These are phyloP conservation scores for Cydia splendana DNA, from an alignment of 1,140 invertebrate species.

Conservation along the genomic window DNA sequence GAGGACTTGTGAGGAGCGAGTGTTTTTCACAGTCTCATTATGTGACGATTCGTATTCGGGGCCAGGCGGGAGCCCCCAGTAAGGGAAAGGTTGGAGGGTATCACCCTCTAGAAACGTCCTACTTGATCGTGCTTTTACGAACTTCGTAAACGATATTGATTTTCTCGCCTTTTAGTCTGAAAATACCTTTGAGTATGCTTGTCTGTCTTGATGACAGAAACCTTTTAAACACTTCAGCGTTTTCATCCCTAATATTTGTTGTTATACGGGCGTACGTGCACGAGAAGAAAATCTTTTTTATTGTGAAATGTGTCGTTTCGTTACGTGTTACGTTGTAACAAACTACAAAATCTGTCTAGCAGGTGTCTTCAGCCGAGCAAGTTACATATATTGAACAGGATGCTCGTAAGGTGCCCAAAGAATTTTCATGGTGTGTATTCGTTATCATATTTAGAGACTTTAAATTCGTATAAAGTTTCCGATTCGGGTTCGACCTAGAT, in stretches of 20 bases:
- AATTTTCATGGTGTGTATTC: too few relatives aligned
- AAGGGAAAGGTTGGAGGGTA: constrained; percentile 51
- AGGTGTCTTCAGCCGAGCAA: not conserved
- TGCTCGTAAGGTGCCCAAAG: too few relatives aligned
- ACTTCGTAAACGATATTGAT: constrained; percentile 48
- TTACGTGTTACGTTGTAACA: not conserved
- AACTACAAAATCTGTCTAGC: not conserved
- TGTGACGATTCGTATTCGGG: constrained; percentile 69
- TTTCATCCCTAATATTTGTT: constrained; percentile 5
- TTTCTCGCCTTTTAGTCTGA: constrained; percentile 36
- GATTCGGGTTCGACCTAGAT: too few relatives aligned
- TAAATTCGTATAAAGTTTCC: too few relatives aligned
- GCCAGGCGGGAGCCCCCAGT: constrained; percentile 48
- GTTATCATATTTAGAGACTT: too few relatives aligned
- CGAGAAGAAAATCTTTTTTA: not conserved
- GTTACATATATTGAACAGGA: not conserved
- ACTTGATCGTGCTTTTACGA: constrained; percentile 44
- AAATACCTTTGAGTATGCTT: constrained; percentile 31
- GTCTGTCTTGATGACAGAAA: constrained; percentile 31
- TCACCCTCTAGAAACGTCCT: constrained; percentile 48
- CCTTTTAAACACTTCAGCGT: constrained; percentile 27
- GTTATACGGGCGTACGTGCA: not conserved
- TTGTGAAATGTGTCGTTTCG: not conserved
- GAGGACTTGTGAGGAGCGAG: constrained; percentile 60
- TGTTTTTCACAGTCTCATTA: constrained; percentile 74